Conservation (phyloP, 2,797 vertebrate genomes). For the Urocyon cinereoargenteus region DNA sequence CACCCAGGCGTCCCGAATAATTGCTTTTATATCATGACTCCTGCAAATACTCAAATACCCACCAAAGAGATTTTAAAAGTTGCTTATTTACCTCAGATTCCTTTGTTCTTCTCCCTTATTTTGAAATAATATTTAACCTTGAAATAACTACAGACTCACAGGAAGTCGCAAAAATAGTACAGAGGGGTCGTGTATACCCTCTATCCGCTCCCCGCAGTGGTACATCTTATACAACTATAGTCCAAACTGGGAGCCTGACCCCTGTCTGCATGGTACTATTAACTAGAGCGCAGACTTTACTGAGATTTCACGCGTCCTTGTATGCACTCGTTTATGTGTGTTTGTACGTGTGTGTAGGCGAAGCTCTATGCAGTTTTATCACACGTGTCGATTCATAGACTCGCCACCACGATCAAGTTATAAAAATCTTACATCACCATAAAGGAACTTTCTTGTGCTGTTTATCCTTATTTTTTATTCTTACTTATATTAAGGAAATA, state of each 20-base stretch:
- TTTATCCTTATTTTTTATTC: background rate
- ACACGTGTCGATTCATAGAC: too few species aligned
- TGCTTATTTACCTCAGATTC: background rate
- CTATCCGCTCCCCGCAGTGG: too few species aligned
- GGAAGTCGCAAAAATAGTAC: background rate
- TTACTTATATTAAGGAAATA: background rate
- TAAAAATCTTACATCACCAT: background rate
- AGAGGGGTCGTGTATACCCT: background rate
- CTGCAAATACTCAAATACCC: background rate
- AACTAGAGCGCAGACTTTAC: background rate
- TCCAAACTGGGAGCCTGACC: background rate
- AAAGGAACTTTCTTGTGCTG: background rate
- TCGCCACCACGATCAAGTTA: background rate
- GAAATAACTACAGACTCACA: background rate
- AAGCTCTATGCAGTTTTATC: background rate
- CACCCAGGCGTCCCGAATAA: background rate
- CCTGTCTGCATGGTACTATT: rapidly evolving
- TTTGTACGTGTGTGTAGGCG: background rate
- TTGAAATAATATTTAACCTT: background rate
- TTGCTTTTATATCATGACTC: background rate
- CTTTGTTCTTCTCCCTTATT: background rate
- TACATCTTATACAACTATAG: background rate
- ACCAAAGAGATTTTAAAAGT: background rate
- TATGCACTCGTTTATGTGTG: too few species aligned
- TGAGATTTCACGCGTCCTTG: background rate